Evolutionary conservation across 2,797 vertebrate species (phyloP).

Genomic region (Thaleichthys pacificus): DNA sequence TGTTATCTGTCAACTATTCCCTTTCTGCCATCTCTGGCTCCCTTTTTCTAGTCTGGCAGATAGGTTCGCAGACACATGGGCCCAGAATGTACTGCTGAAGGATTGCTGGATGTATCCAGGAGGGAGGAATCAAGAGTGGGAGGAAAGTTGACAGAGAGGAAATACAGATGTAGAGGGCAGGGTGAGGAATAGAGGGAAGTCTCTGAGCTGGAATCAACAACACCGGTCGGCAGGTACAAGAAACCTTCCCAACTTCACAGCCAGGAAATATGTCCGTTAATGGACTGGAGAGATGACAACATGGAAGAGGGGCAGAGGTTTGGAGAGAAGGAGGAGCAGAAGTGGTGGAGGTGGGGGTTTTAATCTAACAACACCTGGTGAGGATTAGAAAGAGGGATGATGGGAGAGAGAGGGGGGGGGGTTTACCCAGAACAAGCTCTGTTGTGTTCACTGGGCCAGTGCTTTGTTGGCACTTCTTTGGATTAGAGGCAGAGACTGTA

Average conservation of each 20-base stretch:
- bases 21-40: constrained; percentile 25
- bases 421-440: constrained; percentile 19
- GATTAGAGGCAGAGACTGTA: constrained; percentile 49
- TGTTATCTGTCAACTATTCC: constrained; percentile 45
- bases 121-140: neutral
- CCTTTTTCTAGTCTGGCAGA: constrained; percentile 36
- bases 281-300: constrained; percentile 8
- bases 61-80: constrained; percentile 61
- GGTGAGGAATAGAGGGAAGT: constrained; percentile 25
- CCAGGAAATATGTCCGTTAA: constrained; percentile 38
- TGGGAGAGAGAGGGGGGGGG: constrained; percentile 7
- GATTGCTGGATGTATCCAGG: constrained; percentile 29
- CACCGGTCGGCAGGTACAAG: constrained; percentile 42
- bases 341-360: constrained; percentile 11
- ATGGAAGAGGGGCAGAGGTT: neutral
- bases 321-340: neutral
- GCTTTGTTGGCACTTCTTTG: constrained; percentile 44
- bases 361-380: constrained; percentile 61
- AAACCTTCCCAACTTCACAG: constrained; percentile 5
- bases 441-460: constrained; percentile 41
- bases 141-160: constrained; percentile 5
- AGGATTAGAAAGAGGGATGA: constrained; percentile 58
- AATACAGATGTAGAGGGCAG: neutral
- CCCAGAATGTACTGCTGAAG: constrained; percentile 50
- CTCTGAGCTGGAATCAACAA: constrained; percentile 43